Evolutionary conservation across 1,140 invertebrate species (phyloP).

Genomic region (Drosophila willistoni): DNA sequence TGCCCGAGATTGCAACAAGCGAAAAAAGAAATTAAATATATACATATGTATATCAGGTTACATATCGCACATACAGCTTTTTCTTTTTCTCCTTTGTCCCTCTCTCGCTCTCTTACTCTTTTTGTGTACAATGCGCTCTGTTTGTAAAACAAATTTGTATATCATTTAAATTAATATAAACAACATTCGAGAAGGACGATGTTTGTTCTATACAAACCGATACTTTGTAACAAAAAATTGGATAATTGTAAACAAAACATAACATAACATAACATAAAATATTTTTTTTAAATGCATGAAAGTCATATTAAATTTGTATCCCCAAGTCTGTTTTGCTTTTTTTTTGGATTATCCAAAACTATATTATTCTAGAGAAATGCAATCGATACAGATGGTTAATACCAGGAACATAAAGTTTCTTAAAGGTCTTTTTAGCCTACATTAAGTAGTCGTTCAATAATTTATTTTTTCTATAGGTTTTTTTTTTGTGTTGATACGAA

Average conservation of each 20-base stretch:
- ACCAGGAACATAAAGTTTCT: too few species aligned
- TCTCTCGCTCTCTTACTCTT: not conserved
- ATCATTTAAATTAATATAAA: slow-evolving; percentile 76
- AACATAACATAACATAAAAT: too few species aligned
- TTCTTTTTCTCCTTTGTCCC: not conserved
- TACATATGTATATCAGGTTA: slow-evolving; percentile 34
- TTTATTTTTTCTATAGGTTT: too few species aligned
- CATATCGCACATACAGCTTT: slow-evolving; percentile 16
- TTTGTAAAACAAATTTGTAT: slow-evolving; percentile 55
- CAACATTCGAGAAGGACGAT: slow-evolving; percentile 20
- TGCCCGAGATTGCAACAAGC: slow-evolving; percentile 50
- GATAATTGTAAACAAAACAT: not conserved
- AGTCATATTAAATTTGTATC: too few species aligned
- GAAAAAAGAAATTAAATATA: slow-evolving; percentile 8
- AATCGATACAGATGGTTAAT: too few species aligned
- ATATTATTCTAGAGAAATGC: too few species aligned
- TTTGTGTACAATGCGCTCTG: slow-evolving; percentile 27
- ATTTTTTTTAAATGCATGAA: too few species aligned
- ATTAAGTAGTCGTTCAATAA: too few species aligned
- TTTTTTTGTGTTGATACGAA: too few species aligned
- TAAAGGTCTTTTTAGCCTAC: too few species aligned
- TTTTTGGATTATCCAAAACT: too few species aligned
- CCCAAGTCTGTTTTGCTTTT: too few species aligned
- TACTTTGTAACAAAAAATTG: not conserved
- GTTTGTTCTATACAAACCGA: not conserved